A percentile compares a stretch with the other conserved stretches of the same genome.
These are phyloP conservation scores for Idaea aversata DNA, from an alignment of 2,888 invertebrate genomes.

Conservation along the genomic window DNA sequence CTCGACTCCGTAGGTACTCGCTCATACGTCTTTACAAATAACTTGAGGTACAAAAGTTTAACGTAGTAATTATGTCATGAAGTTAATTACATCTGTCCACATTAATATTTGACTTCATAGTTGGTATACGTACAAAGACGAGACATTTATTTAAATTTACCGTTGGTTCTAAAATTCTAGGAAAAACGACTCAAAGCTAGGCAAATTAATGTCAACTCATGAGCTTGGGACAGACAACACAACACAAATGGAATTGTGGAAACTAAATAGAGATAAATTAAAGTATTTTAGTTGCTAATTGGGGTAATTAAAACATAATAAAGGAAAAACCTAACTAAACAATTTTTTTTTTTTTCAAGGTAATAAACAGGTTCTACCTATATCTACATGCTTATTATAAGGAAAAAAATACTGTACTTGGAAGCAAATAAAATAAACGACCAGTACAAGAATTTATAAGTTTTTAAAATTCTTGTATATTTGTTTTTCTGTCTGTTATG, in stretches of 20 bases:
- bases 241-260: background rate
- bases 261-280: background rate
- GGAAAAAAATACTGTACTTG: too few relatives aligned
- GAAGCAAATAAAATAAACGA: too few relatives aligned
- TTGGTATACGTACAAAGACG: background rate
- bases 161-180: background rate
- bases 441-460: too few relatives aligned
- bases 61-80: background rate
- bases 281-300: background rate
- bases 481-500: too few relatives aligned
- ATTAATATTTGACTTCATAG: background rate
- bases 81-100: background rate
- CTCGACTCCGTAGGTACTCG: slow-evolving; percentile 35
- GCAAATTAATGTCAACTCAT: background rate
- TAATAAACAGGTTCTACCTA: too few relatives aligned
- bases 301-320: background rate
- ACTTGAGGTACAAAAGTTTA: background rate
- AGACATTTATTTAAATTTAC: background rate
- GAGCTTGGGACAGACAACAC: background rate
- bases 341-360: too few relatives aligned
- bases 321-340: too few relatives aligned
- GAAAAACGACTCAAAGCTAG: background rate
- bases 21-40: slow-evolving; percentile 2
- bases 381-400: too few relatives aligned
- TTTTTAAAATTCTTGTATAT: too few relatives aligned